Base-by-base conservation (phyloP, 1,140 invertebrate genomes). In the Asbolus verrucosus region DNA sequence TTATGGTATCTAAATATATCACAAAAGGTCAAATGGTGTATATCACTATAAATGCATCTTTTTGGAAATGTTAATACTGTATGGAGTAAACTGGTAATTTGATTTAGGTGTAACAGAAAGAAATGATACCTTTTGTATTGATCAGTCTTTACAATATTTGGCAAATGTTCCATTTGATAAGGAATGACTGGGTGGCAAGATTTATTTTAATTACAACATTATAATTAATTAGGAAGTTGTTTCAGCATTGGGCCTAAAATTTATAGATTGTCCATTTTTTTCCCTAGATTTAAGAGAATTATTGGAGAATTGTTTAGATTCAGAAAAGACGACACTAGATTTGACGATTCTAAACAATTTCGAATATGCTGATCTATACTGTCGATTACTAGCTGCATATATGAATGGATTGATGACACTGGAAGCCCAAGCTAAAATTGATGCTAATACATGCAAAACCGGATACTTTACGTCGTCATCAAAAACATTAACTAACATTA, bases 391-490 rank as follows among this genome's bases (percentile, higher is more conserved):
- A 2, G 89, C 90, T 0, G 92, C 93, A 82, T 95, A 95, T 72
- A 95, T 94, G 65, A 95, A 86, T 0, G 93, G 93, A 81, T 95
- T 95, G 71, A 94, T 87, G 24, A 94, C 92, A 41, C 92, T 89
- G 0, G 92, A 94, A 0, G 91, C 91, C 93, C 93, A 95, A 0
- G 92, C 92, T 50, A 94, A 81, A 18, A 94, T 88, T 0, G 93
- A 94, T 0, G 91, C 91, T 19, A 94, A 82, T 6, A 94, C 88
- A 77, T 95, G 92, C 0, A 94, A 74, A 77, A 85, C 86, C 6
- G 93, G 93, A 73, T 89, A 89, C 0, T 81, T 83, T 38, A 89
- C 86, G 16, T 89, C 85, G 75, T 94, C 91, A 78, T 93, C 92
- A 33, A 91, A 86, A 8, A 95, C 92, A 80, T 95, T 95, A 74